These are phyloP conservation scores for Gymnopithys bicolor DNA, from an alignment of 2,797 vertebrate species.

Conservation along the genomic window DNA sequence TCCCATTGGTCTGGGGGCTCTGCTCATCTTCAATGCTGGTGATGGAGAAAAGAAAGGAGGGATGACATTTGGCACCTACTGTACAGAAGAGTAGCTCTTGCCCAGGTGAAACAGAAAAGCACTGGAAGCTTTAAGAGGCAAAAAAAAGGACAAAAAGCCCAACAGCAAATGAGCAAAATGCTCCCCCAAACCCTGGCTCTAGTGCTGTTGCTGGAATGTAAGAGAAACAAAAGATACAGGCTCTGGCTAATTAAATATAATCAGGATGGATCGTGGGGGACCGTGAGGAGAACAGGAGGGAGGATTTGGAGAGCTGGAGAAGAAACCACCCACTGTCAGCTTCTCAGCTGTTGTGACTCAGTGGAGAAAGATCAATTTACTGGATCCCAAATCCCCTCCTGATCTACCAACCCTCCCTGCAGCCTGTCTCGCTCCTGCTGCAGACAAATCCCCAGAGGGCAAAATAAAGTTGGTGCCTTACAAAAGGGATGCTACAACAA, in stretches of 20 bases:
- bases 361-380: not conserved
- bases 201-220: not conserved
- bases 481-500: not conserved
- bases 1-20: slow-evolving; percentile 77
- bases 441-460: not conserved
- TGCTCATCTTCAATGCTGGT: slow-evolving; percentile 71
- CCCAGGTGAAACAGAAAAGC: not conserved
- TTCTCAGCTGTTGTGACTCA: not conserved
- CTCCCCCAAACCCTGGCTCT: not conserved
- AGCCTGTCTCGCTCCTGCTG: not conserved
- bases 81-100: not conserved
- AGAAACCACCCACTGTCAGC: not conserved
- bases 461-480: not conserved
- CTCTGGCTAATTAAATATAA: not conserved
- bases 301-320: slow-evolving; percentile 3
- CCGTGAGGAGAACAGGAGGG: not conserved
- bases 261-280: not conserved
- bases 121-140: not conserved
- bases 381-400: not conserved
- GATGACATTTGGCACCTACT: slow-evolving; percentile 27
- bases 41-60: slow-evolving; percentile 59
- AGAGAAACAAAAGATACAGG: not conserved
- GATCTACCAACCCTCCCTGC: not conserved
- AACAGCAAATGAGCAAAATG: slow-evolving; percentile 1
- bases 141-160: not conserved